Conservation (phyloP, 2,113 vertebrate genomes). For the Leucoraja erinaceus region DNA sequence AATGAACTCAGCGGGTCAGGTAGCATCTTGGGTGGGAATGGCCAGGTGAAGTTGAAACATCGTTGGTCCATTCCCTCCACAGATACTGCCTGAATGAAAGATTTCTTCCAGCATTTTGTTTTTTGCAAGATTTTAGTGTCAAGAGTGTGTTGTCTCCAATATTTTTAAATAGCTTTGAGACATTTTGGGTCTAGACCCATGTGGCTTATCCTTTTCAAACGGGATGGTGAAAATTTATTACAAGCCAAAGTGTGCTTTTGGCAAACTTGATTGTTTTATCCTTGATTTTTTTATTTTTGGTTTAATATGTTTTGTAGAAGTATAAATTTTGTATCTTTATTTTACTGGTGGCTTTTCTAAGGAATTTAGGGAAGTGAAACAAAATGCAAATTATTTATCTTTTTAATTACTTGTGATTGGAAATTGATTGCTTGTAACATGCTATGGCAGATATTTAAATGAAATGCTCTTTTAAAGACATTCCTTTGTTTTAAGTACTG, state of each 20-base stretch:
- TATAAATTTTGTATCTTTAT: background rate
- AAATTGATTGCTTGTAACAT: background rate
- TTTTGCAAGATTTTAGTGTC: too few relatives aligned
- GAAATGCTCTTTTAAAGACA: background rate
- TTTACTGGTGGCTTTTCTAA: background rate
- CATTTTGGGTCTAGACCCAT: background rate
- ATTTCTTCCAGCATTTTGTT: too few relatives aligned
- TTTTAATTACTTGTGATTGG: background rate
- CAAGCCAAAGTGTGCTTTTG: background rate
- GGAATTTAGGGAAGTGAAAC: background rate
- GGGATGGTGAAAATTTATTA: background rate
- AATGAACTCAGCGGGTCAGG: too few relatives aligned
- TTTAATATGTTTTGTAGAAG: background rate
- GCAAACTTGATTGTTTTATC: background rate
- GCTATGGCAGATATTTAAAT: background rate
- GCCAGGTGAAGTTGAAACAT: too few relatives aligned
- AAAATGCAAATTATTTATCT: background rate
- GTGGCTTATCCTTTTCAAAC: background rate
- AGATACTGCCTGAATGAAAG: too few relatives aligned
- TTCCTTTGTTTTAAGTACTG: background rate
- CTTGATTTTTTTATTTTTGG: background rate
- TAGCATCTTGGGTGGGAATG: too few relatives aligned
- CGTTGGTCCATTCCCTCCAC: too few relatives aligned
- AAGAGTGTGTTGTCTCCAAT: too few relatives aligned
- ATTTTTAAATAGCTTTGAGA: too few relatives aligned